Base-by-base conservation (phyloP, 1,140 invertebrate species). In the Megalonaias nervosa region DNA sequence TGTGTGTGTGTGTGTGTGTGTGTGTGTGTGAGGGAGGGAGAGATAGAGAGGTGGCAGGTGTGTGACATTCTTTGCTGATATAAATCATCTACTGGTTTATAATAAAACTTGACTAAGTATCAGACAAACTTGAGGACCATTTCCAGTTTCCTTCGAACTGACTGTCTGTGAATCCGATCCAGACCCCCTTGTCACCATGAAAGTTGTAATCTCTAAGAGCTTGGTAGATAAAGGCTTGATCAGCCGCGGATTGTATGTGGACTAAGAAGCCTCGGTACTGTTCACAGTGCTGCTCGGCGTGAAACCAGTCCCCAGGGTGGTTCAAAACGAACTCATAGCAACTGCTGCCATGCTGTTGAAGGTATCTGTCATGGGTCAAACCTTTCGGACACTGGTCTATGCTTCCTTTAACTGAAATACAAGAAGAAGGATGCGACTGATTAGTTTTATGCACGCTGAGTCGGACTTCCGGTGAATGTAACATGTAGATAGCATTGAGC, bases 281-380 rank as follows among this genome's bases (percentile, higher is more conserved):
- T 58, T 19, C 57, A 66, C 75, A 76, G 38, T 70, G 48, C 4
- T 23, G 55, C 4, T 76, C 57, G 11, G 75, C 75, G 17, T 71
- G n/a, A 38, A 56, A 23, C 75, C 75, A 76, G 55, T 62, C 55
- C 15, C 23, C 48, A 14, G 55, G 61, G 2, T 76, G 67, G 19
- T 70, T 61, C 14, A 76, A 21, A 21, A 76, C 61, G 38, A 76
- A 76, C 56, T 76, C 75, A 61, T 76, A 76, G 38, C 75, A 76
- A 57, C 68, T 70, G 21, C 14, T 56, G 6, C 67, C 26, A 31
- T 56, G 71, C 61, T 76, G 31, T 31, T 38, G 57, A 31, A 76
- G 38, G 55, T 71, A 17, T 14, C 59, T 56, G 31, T 62, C 71
- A 48, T 71, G 70, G 15, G 56, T n/a, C 23, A 76, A 57, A 70